Base-by-base conservation (phyloP, 2,888 invertebrate genomes). In the Philereme vetulata region DNA sequence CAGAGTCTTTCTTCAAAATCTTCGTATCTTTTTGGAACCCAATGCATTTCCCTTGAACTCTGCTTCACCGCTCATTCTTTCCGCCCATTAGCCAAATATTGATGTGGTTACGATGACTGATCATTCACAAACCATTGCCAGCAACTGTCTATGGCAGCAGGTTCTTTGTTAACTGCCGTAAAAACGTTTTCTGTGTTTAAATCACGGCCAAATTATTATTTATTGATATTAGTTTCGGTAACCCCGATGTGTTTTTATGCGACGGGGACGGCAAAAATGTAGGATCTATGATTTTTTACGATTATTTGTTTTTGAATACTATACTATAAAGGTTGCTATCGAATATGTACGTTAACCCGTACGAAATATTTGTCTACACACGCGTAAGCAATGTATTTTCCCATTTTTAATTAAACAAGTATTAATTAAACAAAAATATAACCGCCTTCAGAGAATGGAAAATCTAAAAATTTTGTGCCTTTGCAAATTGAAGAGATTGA, bases 161-260 rank as follows among this genome's bases (percentile, higher is more conserved):
- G 74, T 72, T 72, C 71, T 75, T 73, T 66, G 63, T 73, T 73
- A 70, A 68, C 64, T 59, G 71, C 73, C 75, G 78, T 84, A 79
- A 88, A 69, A 86, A 87, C 78, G 76, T 75, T 86, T 89, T 86
- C 80, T 80, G 77, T 88, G 88, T 87, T 82, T 76, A 81, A 78
- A 81, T 85, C 78, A 78, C 71, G 65, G 72, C 67, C 63, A 75
- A 75, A 78, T 70, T 78, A 78, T 80, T 82, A 85, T 85, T 81
- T 85, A 84, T 82, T 73, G 77, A 76, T 78, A 76, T 83, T 72
- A 69, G 66, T 70, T 69, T 72, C 68, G 68, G 68, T 61, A 53
- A 70, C 66, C 62, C 62, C 50, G 56, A 48, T 55, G 48, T 59
- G 45, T 60, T 64, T 58, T 67, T 57, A 58, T 62, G 63, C 60